These are phyloP conservation scores for Rhagophthalmus giganteus DNA, from an alignment of 2,888 invertebrate species.

Conservation along the genomic window DNA sequence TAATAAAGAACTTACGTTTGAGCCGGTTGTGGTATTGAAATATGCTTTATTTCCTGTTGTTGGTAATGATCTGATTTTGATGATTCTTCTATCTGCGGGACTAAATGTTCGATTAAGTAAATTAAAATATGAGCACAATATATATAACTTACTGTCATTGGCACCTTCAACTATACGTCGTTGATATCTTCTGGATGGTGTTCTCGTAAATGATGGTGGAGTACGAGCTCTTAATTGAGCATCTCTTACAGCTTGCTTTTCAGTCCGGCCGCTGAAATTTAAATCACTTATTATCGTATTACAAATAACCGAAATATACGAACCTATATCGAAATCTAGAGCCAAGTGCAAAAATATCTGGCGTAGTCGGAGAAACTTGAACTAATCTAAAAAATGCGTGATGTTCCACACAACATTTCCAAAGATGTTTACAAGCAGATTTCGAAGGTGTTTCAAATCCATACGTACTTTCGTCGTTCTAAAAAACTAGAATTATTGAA, in stretches of 20 bases:
- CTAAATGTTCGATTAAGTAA: constrained; percentile 36
- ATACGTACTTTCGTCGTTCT: constrained; percentile 95
- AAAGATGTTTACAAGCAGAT: constrained; percentile 91
- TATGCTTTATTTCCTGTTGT: constrained; percentile 57
- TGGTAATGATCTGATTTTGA: constrained; percentile 48
- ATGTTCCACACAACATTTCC: constrained; percentile 95
- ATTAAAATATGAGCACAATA: constrained; percentile 9
- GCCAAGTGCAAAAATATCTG: constrained; percentile 77
- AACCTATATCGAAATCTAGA: constrained; percentile 81
- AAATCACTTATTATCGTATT: constrained; percentile 13
- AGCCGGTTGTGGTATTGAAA: constrained; percentile 62
- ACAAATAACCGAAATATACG: background rate
- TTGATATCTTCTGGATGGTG: constrained; percentile 66
- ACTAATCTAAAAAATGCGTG: constrained; percentile 91
- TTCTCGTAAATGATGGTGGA: constrained; percentile 65
- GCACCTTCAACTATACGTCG: constrained; percentile 65
- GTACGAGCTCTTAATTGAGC: constrained; percentile 54
- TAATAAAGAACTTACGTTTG: constrained; percentile 60
- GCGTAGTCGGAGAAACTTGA: constrained; percentile 74
- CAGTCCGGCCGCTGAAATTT: constrained; percentile 65
- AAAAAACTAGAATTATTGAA: no score
- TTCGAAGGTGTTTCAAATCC: constrained; percentile 93
- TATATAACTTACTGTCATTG: constrained; percentile 51
- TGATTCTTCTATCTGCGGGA: constrained; percentile 50
- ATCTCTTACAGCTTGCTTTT: constrained; percentile 61